Evolutionary conservation across 1,140 invertebrate species (phyloP), one percentile per base, ranked within the genome.

Genomic region (Drosophila athabasca): DNA sequence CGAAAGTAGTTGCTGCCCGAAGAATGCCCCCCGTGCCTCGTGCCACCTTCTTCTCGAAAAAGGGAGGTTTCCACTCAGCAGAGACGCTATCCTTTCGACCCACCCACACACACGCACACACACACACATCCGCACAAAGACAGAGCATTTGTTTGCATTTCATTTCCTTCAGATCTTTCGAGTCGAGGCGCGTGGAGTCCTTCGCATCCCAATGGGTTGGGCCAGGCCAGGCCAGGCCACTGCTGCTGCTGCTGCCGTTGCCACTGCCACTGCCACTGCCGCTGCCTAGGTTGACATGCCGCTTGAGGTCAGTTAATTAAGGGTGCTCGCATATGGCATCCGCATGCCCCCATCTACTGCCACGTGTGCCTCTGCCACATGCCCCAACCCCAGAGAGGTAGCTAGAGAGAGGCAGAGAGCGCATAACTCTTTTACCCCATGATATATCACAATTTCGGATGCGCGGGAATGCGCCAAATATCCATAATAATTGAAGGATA

Each of bases 401-500:
- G 17, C 5, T 26, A 5, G 35, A 39, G 35, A 1, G 35, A 29
- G 6, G 6, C 6, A 29, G 26, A 11, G 62, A 57, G 22, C 64
- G 50, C 69, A 70, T 70, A 70, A 57, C 48, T 52, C 73, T 44
- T 67, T 53, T 59, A 49, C 69, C 50, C 31, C 35, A 44, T 46
- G 35, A 52, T 60, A 79, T 67, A 75, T 57, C 62, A 68, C 57
- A 71, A 52, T 72, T 39, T 22, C 44, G 60, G 66, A 62, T 78
- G 79, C 49, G 60, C 68, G 62, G 75, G 71, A 87, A 88, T 89
- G 79, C 85, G 85, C 77, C 80, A 90, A 90, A 90, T 90, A 90
- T 90, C 75, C 80, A 85, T 90, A 90, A 90, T 90, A 90, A 90
- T 90, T 90, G 85, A 79, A 90, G 85, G 85, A 90, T 90, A 90